A percentile compares a stretch with the other conserved stretches of the same genome.
Evolutionary conservation across 2,797 vertebrate genomes (phyloP).

Genomic region (Gymnodraco acuticeps): DNA sequence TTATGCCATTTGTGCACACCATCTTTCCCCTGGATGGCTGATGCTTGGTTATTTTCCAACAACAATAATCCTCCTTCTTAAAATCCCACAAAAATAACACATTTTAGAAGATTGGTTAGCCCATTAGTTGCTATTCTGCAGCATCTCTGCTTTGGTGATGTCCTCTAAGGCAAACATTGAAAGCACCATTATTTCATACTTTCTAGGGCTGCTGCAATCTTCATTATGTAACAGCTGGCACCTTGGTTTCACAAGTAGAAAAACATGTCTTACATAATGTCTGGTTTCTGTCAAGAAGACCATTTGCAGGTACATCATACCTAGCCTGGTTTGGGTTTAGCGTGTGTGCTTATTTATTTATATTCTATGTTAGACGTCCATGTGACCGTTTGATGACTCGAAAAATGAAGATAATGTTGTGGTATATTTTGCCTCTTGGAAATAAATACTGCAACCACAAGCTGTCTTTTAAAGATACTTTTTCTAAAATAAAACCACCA

Average conservation of each 20-base stretch:
- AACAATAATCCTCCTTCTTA: not conserved
- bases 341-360: not conserved
- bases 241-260: conserved; percentile 10
- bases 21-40: not conserved
- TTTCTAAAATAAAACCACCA: not conserved
- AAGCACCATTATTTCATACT: conserved; percentile 3
- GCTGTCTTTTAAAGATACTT: not conserved
- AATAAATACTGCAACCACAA: not conserved
- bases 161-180: not conserved
- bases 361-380: not conserved
- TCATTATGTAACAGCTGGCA: conserved; percentile 23
- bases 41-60: not conserved
- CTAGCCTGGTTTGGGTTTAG: conserved; percentile 14
- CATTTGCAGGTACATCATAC: conserved; percentile 14
- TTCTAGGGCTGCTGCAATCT: not conserved
- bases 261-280: not conserved
- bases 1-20: not conserved
- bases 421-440: not conserved
- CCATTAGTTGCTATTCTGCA: not conserved
- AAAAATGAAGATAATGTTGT: not conserved
- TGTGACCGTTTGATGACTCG: not conserved
- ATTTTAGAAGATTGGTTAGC: not conserved
- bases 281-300: conserved; percentile 14
- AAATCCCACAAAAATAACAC: not conserved
- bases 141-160: not conserved